phyloP scores from a whole-genome alignment of 2,113 vertebrate genomes.

The Rhizomys pruinosus region DNA sequence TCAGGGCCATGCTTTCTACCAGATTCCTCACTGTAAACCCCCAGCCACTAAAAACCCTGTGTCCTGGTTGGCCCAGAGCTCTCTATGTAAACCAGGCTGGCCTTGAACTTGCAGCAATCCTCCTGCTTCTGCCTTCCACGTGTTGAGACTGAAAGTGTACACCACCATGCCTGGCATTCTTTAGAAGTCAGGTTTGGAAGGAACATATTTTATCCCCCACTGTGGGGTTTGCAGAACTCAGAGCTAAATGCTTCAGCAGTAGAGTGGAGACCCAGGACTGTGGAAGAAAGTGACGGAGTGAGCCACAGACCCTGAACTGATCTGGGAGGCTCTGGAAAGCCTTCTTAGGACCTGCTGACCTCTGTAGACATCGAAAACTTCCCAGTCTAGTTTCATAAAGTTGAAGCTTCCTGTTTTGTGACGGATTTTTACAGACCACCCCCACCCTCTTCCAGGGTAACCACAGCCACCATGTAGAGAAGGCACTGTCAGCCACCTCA shows the following conservation, averaged over 20 bases:
- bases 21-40: neutral
- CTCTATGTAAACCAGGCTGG: neutral
- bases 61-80: neutral
- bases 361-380: neutral
- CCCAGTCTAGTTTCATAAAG: neutral
- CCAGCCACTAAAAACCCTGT: accelerated
- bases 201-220: neutral
- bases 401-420: neutral
- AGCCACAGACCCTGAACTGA: neutral
- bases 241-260: neutral
- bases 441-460: accelerated
- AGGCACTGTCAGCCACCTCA: neutral
- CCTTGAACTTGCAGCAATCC: neutral
- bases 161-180: neutral
- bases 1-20: neutral
- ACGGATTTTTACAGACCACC: neutral
- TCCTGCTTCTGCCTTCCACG: neutral
- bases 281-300: neutral
- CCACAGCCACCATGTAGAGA: neutral
- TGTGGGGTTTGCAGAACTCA: neutral
- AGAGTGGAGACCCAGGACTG: neutral
- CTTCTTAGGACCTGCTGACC: neutral
- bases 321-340: neutral
- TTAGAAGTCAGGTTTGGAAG: neutral
- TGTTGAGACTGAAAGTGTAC: neutral